Conservation (phyloP, 2,113 vertebrate genomes). For the Pachycephala philippinensis region DNA sequence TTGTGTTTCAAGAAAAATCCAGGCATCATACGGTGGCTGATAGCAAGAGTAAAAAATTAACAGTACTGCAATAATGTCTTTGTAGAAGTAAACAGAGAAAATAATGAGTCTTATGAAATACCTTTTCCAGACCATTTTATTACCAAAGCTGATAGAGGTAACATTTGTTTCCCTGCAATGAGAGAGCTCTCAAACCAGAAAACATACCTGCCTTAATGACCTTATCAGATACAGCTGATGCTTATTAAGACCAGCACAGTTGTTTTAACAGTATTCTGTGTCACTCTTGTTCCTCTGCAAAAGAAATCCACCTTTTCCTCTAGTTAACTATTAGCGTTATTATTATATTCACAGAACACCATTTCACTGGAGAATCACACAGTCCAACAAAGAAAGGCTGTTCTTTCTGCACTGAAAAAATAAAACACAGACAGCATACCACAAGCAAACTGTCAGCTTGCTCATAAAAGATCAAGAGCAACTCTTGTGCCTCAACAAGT, state of each 20-base stretch:
- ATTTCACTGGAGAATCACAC: background rate
- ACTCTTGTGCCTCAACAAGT: constrained; percentile 4
- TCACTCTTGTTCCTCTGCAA: background rate
- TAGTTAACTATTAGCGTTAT: background rate
- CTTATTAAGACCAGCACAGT: background rate
- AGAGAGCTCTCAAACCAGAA: background rate
- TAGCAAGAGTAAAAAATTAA: background rate
- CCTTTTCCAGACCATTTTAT: background rate
- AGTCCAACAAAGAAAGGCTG: background rate
- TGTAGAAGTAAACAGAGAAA: background rate
- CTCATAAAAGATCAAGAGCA: constrained; percentile 52
- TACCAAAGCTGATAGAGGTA: background rate
- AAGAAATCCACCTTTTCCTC: background rate
- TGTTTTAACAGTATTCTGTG: background rate
- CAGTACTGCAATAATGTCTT: background rate
- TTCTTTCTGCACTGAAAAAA: constrained; percentile 3
- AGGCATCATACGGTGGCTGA: background rate
- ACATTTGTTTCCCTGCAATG: background rate
- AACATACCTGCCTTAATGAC: background rate
- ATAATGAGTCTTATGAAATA: background rate
- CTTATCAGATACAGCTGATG: background rate
- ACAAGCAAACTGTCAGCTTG: constrained; percentile 54
- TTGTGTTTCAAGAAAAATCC: background rate
- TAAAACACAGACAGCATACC: constrained; percentile 18
- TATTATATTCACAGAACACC: background rate